These are phyloP conservation scores for Sinonovacula constricta DNA, from an alignment of 1,140 invertebrate genomes.

Conservation along the genomic window DNA sequence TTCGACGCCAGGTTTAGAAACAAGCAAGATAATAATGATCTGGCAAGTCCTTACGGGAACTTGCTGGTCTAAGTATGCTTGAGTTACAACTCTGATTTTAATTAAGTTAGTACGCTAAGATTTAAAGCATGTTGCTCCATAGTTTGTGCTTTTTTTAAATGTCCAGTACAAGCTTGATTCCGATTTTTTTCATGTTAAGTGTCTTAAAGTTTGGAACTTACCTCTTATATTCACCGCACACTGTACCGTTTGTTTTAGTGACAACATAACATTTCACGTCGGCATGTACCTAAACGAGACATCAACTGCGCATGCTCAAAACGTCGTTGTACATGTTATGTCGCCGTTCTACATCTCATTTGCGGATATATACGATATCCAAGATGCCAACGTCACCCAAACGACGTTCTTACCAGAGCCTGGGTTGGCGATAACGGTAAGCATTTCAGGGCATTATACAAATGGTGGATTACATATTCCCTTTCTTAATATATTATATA, in stretches of 20 bases:
- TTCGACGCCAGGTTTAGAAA: no score
- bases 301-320: conserved; percentile 41
- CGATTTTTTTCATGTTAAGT: no score
- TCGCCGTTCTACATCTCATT: conserved; percentile 22
- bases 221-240: no score
- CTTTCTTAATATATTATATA: not conserved
- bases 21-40: no score
- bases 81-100: no score
- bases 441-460: not conserved
- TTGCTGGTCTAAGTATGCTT: no score
- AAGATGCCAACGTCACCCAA: conserved; percentile 21
- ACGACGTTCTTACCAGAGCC: not conserved
- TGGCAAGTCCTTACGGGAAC: no score
- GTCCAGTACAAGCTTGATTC: no score
- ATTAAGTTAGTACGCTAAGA: no score
- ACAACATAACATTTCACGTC: conserved; percentile 28
- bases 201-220: no score
- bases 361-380: not conserved
- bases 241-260: conserved; percentile 19
- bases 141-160: no score
- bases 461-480: not conserved
- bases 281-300: conserved; percentile 4
- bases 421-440: conserved; percentile 25
- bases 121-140: no score
- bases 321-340: conserved; percentile 29